Evolutionary conservation across 2,113 vertebrate genomes (phyloP).

Genomic region (Equus quagga): DNA sequence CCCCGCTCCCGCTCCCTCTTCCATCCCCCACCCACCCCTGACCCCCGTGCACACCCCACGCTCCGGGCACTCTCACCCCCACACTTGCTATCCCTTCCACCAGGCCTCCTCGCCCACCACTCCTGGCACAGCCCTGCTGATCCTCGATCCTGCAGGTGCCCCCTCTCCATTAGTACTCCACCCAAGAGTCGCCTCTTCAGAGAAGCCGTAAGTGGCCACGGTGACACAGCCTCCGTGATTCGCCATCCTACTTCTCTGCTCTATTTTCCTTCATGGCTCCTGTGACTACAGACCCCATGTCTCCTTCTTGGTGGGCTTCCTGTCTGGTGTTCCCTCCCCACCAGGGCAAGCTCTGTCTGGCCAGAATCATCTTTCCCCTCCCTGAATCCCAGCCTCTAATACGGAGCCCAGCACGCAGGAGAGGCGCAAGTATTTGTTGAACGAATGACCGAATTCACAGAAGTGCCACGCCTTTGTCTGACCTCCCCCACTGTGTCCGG

Average conservation of each 20-base stretch:
- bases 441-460: fast-evolving
- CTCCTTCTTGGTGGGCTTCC: neutral
- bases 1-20: neutral
- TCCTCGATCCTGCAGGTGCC: fast-evolving
- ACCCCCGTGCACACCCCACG: neutral
- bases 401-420: neutral
- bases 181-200: neutral
- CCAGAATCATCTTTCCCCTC: neutral
- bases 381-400: no score
- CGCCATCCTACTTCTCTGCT: fast-evolving
- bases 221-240: fast-evolving
- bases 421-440: neutral
- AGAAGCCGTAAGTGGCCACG: neutral
- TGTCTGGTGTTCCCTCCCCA: fast-evolving
- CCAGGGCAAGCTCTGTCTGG: fast-evolving
- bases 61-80: neutral
- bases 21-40: fast-evolving
- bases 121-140: neutral
- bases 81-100: neutral
- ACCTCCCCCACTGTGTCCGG: neutral
- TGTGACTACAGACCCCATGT: fast-evolving
- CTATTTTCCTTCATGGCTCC: fast-evolving
- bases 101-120: fast-evolving
- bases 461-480: neutral
- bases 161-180: no score